These are phyloP conservation scores for Cardinalis cardinalis DNA, from an alignment of 2,113 vertebrate species.

Conservation along the genomic window DNA sequence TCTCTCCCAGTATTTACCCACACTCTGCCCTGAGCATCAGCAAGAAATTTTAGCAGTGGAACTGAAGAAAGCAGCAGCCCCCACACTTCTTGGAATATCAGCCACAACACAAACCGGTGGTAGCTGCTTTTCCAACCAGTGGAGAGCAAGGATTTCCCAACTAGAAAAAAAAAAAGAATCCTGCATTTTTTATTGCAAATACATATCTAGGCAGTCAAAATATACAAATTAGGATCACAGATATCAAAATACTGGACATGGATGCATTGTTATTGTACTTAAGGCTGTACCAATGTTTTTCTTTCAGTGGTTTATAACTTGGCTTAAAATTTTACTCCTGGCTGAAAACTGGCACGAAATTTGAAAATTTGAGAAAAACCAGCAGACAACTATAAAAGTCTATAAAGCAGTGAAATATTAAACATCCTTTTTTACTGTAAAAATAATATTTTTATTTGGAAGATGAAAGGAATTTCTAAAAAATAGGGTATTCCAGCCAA, in stretches of 20 bases:
- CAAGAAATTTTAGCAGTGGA: neutral
- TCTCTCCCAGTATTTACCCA: neutral
- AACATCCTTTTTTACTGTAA: conserved; percentile 32
- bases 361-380: conserved; percentile 58
- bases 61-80: neutral
- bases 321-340: conserved; percentile 35
- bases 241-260: conserved; percentile 32
- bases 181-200: neutral
- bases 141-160: neutral
- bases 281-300: conserved; percentile 39
- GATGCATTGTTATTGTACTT: conserved; percentile 26
- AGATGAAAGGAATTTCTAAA: conserved; percentile 45
- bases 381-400: conserved; percentile 37
- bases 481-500: conserved; percentile 7
- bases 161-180: neutral
- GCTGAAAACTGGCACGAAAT: conserved; percentile 52
- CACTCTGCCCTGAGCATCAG: neutral
- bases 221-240: conserved; percentile 7
- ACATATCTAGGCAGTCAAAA: conserved; percentile 10
- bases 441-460: conserved; percentile 54
- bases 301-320: conserved; percentile 42
- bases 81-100: neutral
- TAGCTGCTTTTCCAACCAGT: neutral
- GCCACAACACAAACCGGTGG: neutral
- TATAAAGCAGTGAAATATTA: conserved; percentile 43